Percentiles rank a stretch among this genome's conserved stretches.
These are phyloP conservation scores for Ochotona curzoniae DNA, from an alignment of 2,113 vertebrate species.

Conservation along the genomic window DNA sequence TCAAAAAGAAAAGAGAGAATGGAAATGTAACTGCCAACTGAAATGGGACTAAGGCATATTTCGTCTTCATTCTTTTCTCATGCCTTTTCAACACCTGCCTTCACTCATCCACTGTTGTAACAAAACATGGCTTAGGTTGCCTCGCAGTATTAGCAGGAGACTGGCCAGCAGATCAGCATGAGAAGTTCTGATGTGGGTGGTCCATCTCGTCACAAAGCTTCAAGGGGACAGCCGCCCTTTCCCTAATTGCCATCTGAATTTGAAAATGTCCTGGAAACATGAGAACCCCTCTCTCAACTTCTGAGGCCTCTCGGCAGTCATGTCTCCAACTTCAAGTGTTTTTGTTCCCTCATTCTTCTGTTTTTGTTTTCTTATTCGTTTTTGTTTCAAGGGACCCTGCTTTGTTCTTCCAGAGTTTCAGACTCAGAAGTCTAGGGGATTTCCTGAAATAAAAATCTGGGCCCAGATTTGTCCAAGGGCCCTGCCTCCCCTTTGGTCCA, in stretches of 20 bases:
- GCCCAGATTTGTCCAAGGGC: neutral
- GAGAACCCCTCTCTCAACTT: neutral
- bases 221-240: neutral
- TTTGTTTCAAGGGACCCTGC: neutral
- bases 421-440: neutral
- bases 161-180: neutral
- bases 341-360: too few species aligned
- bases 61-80: neutral
- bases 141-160: neutral
- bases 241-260: neutral
- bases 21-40: neutral
- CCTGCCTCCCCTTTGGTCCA: neutral
- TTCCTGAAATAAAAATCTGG: neutral
- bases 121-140: neutral
- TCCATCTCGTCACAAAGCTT: neutral
- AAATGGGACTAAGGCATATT: slow-evolving; percentile 6
- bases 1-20: neutral
- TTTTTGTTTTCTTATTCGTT: neutral
- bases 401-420: neutral
- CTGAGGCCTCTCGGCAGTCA: accelerated
- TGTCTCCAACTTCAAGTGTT: neutral
- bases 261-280: neutral
- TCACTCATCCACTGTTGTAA: neutral
- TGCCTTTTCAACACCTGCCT: slow-evolving; percentile 57
- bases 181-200: neutral